Evolutionary conservation across 2,113 vertebrate genomes (phyloP).

Genomic region (Plecotus auritus): DNA sequence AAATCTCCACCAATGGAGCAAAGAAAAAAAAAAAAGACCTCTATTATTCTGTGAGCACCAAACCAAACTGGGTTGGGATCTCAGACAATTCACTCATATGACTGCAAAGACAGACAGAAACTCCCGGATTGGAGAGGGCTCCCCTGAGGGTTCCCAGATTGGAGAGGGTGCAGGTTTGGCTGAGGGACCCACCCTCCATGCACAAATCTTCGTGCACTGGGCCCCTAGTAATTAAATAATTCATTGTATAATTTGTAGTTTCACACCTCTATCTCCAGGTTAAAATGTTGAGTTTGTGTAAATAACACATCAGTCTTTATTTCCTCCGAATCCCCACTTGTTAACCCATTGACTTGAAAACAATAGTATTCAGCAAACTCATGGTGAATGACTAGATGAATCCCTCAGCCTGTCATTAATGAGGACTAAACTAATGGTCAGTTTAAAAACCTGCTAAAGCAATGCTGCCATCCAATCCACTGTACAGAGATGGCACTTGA

Average conservation of each 20-base stretch:
- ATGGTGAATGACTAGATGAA: not conserved
- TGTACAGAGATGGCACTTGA: not conserved
- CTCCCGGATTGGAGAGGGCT: no score
- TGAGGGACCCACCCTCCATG: no score
- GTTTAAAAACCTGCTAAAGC: not conserved
- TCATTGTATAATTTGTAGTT: conserved; percentile 20
- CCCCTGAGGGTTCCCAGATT: no score
- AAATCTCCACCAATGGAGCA: no score
- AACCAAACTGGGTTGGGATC: no score
- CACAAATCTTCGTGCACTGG: no score
- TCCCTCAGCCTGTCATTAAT: not conserved
- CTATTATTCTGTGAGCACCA: no score
- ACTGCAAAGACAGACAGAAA: no score
- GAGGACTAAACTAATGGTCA: not conserved
- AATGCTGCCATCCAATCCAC: not conserved
- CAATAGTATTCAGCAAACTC: not conserved
- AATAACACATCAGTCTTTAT: not conserved
- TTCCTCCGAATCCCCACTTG: not conserved
- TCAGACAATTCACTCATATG: no score
- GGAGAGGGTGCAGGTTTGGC: no score
- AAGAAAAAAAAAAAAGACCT: no score
- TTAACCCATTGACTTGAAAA: not conserved
- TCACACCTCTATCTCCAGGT: not conserved
- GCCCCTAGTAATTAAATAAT: not conserved
- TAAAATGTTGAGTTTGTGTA: not conserved